Conservation (phyloP, 2,797 vertebrate genomes). For the Tarsius wallacei region DNA sequence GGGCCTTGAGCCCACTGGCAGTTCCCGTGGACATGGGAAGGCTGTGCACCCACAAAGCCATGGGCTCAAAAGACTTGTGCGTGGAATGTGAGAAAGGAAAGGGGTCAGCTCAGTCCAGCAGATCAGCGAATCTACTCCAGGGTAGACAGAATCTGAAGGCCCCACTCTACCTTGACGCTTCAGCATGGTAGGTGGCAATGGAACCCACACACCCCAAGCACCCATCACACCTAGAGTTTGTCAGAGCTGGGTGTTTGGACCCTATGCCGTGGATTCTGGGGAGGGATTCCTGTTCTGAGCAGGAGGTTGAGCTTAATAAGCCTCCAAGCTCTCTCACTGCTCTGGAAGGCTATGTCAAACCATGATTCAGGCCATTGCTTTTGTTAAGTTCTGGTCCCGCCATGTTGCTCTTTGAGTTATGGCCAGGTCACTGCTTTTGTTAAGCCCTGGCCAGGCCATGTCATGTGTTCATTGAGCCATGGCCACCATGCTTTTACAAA, state of each 20-base stretch:
- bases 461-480: no score
- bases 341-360: background rate
- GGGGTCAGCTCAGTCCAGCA: fast-evolving
- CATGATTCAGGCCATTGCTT: no score
- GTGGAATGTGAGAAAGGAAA: background rate
- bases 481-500: no score
- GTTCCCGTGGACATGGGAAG: background rate
- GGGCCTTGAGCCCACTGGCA: no score
- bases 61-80: background rate
- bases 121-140: background rate
- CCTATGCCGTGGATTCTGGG: background rate
- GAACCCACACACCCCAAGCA: fast-evolving
- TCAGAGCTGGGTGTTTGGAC: background rate
- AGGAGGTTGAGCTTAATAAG: no score
- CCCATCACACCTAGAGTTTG: background rate
- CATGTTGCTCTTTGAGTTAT: no score
- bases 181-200: fast-evolving
- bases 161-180: background rate
- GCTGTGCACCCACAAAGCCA: background rate
- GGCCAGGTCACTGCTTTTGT: no score
- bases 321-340: background rate
- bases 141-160: background rate
- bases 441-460: no score
- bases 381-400: no score
- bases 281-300: background rate